phyloP scores from a whole-genome alignment of 2,113 vertebrate genomes.

The Galemys pyrenaicus region DNA sequence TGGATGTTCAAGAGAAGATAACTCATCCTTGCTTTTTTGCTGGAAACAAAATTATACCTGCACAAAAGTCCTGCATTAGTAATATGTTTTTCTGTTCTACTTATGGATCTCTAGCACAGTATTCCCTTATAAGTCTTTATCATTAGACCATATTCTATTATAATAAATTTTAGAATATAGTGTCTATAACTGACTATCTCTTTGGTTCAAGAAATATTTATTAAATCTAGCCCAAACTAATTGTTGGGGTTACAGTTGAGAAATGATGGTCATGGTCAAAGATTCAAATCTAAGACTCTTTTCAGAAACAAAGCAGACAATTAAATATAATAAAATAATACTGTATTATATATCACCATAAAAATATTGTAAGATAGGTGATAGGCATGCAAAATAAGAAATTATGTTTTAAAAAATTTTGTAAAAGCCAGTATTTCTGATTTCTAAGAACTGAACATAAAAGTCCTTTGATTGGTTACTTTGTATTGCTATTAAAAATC shows the following conservation, averaged over 20 bases:
- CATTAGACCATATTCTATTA: not conserved
- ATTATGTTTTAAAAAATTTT: not conserved
- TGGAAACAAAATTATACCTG: not conserved
- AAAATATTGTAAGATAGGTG: not conserved
- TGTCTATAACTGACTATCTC: not conserved
- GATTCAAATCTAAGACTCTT: not conserved
- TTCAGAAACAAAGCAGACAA: not conserved
- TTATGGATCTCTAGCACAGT: no score
- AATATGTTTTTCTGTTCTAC: not conserved
- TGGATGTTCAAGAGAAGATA: not conserved
- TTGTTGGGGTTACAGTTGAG: not conserved
- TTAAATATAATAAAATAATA: not conserved
- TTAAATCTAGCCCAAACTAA: not conserved
- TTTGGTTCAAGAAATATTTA: not conserved
- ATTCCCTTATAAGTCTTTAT: not conserved
- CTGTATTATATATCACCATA: no score
- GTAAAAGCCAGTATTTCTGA: not conserved
- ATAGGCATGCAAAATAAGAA: not conserved
- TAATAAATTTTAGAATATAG: not conserved
- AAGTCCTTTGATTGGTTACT: not conserved
- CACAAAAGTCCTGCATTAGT: not conserved
- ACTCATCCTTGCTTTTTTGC: not conserved
- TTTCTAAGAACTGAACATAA: conserved; percentile 1
- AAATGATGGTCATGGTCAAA: not conserved
- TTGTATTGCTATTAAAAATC: not conserved